Conservation (phyloP, 2,113 vertebrate species). For the Psilopogon haemacephalus region DNA sequence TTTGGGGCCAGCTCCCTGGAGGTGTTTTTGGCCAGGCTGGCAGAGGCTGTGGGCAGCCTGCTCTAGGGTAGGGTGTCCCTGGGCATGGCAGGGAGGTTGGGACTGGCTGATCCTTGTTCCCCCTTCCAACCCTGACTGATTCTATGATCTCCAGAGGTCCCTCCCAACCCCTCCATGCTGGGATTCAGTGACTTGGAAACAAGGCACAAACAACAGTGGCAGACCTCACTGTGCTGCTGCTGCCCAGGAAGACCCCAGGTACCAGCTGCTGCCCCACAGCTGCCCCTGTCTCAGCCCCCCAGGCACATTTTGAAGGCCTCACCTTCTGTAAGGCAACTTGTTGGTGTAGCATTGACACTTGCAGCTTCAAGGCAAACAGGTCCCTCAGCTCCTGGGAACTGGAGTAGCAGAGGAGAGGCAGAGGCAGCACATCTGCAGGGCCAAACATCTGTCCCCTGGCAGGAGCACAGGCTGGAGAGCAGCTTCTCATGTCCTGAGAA, state of each 20-base stretch:
- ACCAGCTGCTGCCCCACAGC: background rate
- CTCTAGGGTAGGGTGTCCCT: too few species aligned
- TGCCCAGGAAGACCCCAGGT: fast-evolving
- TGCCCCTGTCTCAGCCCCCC: background rate
- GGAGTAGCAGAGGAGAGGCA: constrained; percentile 79
- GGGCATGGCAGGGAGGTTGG: too few species aligned
- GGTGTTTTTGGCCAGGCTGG: too few species aligned
- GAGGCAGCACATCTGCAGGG: background rate
- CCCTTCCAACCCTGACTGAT: too few species aligned
- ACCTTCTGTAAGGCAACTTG: constrained; percentile 87
- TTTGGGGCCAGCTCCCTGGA: too few species aligned
- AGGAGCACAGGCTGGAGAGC: background rate
- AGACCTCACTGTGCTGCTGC: background rate
- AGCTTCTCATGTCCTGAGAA: background rate
- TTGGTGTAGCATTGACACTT: constrained; percentile 80
- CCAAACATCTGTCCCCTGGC: background rate
- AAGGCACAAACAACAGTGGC: background rate
- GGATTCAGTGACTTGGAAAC: background rate
- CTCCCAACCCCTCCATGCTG: too few species aligned
- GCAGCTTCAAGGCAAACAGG: constrained; percentile 78
- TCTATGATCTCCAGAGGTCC: too few species aligned
- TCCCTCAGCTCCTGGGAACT: constrained; percentile 79
- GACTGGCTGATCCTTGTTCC: too few species aligned
- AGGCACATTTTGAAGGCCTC: background rate
- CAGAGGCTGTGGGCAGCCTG: too few species aligned